A percentile compares a stretch with the other conserved stretches of the same genome.
Conservation (phyloP, 2,888 invertebrate genomes). For the Stegophylla sp. region DNA sequence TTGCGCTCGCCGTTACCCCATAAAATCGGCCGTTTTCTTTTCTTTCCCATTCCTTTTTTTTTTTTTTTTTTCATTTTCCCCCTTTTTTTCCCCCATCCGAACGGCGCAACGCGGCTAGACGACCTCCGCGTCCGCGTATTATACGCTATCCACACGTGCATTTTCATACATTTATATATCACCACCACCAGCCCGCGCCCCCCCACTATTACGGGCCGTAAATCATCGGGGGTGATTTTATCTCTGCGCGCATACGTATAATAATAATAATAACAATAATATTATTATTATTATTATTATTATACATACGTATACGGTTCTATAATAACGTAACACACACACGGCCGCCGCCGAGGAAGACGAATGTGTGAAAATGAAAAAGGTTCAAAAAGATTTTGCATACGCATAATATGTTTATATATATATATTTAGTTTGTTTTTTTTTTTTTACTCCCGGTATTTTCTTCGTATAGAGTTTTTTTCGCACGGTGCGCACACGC, state of each 20-base stretch:
- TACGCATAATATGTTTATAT: background rate
- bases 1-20: too few species aligned
- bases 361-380: conserved; percentile 49
- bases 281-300: too few species aligned
- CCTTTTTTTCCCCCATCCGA: background rate
- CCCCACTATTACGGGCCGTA: background rate
- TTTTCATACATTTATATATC: background rate
- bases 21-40: conserved; percentile 20
- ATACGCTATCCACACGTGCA: too few species aligned
- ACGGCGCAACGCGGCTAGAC: background rate
- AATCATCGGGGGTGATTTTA: conserved; percentile 38
- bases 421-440: too few species aligned
- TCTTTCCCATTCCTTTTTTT: background rate
- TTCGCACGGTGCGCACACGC: background rate
- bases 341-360: conserved; percentile 15
- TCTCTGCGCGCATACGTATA: conserved; percentile 11
- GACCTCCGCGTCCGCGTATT: background rate
- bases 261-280: too few species aligned
- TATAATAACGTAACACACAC: conserved; percentile 13
- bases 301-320: background rate
- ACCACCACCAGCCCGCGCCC: background rate
- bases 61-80: background rate
- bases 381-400: conserved; percentile 39
- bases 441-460: background rate
- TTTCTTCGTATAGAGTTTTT: background rate